These are phyloP conservation scores for Machimus atricapillus DNA, from an alignment of 2,888 invertebrate genomes.

Conservation along the genomic window DNA sequence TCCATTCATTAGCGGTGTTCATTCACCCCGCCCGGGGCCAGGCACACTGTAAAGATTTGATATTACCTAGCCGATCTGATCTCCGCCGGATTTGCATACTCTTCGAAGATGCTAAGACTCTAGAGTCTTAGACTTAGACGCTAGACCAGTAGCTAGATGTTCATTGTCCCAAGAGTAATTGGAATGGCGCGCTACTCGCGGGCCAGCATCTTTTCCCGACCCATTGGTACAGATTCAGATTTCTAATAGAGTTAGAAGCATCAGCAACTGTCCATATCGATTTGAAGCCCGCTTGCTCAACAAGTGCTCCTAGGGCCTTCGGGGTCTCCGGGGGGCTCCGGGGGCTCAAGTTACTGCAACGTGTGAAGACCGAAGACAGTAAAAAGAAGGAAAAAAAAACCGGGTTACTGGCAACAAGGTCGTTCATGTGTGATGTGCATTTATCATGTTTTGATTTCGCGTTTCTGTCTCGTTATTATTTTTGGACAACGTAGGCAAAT, in stretches of 20 bases:
- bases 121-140: not conserved
- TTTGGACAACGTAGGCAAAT: not conserved
- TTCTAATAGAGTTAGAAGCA: not conserved
- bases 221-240: slow-evolving; percentile 27
- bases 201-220: not conserved
- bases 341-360: not conserved
- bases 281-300: not conserved
- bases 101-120: not conserved
- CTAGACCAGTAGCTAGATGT: not conserved
- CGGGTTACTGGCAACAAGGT: slow-evolving; percentile 29
- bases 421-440: slow-evolving; percentile 29
- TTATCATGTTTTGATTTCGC: slow-evolving; percentile 27
- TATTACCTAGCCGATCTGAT: not conserved
- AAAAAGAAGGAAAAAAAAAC: slow-evolving; percentile 9
- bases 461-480: slow-evolving; percentile 6
- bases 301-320: not conserved
- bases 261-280: not conserved
- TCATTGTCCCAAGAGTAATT: not conserved
- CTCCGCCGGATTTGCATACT: not conserved
- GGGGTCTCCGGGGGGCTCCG: not conserved
- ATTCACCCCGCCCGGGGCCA: not conserved
- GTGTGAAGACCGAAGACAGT: not conserved
- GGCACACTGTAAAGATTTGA: not conserved
- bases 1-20: slow-evolving; percentile 23
- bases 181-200: not conserved